Percentiles rank a stretch among this genome's conserved stretches.
Evolutionary conservation across 2,113 vertebrate genomes (phyloP).

Genomic region (Hystrix brachyura): DNA sequence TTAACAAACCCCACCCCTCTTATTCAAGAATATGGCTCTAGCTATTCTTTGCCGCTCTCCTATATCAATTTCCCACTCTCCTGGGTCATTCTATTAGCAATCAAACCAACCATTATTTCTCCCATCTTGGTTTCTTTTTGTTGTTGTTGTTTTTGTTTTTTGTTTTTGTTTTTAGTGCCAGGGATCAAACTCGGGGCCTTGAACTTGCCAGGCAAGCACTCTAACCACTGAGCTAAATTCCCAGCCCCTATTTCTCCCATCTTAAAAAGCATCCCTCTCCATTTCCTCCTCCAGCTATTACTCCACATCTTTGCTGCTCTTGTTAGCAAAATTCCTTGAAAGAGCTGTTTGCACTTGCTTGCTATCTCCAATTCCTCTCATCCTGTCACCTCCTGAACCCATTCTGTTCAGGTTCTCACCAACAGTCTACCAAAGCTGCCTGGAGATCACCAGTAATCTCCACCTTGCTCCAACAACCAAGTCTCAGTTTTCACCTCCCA

Average conservation of each 20-base stretch:
- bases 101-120: neutral
- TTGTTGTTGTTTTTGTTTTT: too few relatives aligned
- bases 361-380: neutral
- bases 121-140: neutral
- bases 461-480: neutral
- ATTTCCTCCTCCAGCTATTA: neutral
- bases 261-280: neutral
- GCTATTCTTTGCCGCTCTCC: neutral
- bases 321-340: neutral
- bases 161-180: too few relatives aligned
- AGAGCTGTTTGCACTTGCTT: neutral
- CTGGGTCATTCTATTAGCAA: neutral
- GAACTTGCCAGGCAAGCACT: too few relatives aligned
- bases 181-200: too few relatives aligned
- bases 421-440: neutral
- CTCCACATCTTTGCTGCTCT: neutral
- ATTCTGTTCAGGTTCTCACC: neutral
- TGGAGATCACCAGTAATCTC: neutral
- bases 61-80: neutral
- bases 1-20: neutral
- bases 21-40: neutral
- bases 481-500: neutral
- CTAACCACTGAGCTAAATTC: too few relatives aligned
- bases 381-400: neutral
- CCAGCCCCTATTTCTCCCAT: neutral